Evolutionary conservation across 2,888 invertebrate species (phyloP), one percentile per base, ranked within the genome.

Genomic region (Nomada goodeniana): DNA sequence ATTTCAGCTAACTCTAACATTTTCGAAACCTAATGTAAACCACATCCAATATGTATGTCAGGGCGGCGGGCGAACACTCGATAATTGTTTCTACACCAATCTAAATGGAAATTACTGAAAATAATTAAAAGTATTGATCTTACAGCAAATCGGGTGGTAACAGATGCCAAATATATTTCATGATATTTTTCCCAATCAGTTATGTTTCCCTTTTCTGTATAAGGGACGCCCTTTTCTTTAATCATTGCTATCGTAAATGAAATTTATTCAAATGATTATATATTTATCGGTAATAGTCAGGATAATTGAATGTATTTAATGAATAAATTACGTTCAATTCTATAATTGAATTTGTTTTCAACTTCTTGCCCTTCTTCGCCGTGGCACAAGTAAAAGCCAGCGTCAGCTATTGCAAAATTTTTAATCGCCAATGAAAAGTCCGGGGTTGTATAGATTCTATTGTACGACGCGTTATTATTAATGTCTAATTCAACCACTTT

Each of bases 361-460:
- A 82, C 79, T 71, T 94, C 93, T 67, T 93, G 90, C 5, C 92
- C 92, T 2, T 94, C 93, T n/a, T 91, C 86, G 20, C 94, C 94
- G 80, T 94, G 93, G 80, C 95, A 95, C 72, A 93, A 94, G 90
- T 95, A 95, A 85, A 95, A 91, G 0, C 95, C 95, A 3, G 92
- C 89, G 86, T 95, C 95, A 7, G 90, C 80, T 0, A 67, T 47
- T 1, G 91, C 88, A 23, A 95, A 90, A 82, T 94, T 91, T 76
- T 91, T 92, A 61, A 95, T 93, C 3, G 94, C 92, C 60, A 95
- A 91, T 44, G 94, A 93, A 83, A 94, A 94, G 15, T 95, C 94
- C 0, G 91, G 85, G 61, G 92, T 94, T 26, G 94, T 92, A 52
- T 93, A 91, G 26, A 95, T 88, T 87, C 94, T 91, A 83, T 94